Percentiles rank a stretch among this genome's conserved stretches.
These are phyloP conservation scores for Capromys pilorides DNA, from an alignment of 2,797 vertebrate genomes.

Conservation along the genomic window DNA sequence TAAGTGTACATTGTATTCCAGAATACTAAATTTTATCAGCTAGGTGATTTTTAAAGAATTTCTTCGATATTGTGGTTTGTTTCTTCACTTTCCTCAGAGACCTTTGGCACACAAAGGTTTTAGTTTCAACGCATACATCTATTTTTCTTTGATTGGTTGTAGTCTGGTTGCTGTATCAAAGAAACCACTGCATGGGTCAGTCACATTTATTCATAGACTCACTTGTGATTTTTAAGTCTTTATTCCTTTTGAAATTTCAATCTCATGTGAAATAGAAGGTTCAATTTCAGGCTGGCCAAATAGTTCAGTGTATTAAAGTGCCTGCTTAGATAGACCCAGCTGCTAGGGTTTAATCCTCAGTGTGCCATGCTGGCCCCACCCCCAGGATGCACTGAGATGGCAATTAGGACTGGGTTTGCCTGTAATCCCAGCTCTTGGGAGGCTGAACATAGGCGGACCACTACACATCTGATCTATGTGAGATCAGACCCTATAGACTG, in stretches of 20 bases:
- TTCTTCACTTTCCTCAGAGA: background rate
- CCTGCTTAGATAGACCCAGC: no score
- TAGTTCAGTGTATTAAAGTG: no score
- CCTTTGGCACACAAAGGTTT: background rate
- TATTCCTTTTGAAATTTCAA: background rate
- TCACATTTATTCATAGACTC: background rate
- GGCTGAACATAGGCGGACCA: no score
- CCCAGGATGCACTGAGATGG: no score
- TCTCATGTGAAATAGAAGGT: background rate
- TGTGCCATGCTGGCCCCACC: no score
- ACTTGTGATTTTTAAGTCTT: background rate
- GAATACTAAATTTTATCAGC: background rate
- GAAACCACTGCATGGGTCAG: background rate
- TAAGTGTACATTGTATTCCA: background rate
- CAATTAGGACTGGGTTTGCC: no score
- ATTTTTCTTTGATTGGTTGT: conserved; percentile 12
- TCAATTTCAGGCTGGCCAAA: no score
- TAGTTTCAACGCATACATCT: background rate
- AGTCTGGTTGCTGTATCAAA: background rate
- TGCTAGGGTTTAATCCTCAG: no score
- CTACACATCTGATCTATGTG: no score
- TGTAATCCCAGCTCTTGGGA: no score
- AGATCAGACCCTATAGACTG: no score
- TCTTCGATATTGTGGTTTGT: background rate
- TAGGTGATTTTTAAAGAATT: background rate